Conservation (phyloP, 2,113 vertebrate genomes). For the Hypomesus transpacificus region DNA sequence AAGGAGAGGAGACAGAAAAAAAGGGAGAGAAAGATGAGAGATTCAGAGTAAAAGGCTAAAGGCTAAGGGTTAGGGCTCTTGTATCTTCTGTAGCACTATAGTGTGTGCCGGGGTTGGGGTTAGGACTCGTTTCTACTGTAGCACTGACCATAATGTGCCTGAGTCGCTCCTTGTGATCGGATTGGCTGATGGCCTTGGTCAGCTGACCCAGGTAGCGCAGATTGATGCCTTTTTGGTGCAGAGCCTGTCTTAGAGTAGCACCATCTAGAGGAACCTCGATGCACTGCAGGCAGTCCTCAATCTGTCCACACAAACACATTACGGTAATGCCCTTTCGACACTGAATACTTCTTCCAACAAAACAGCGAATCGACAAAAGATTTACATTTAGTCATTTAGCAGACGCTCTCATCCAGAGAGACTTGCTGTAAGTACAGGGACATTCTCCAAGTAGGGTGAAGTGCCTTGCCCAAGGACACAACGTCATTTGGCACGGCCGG, state of each 20-base stretch:
- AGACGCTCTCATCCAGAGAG: no score
- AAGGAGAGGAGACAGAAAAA: slow-evolving; percentile 14
- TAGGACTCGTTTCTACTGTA: neutral
- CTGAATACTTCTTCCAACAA: neutral
- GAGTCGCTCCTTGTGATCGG: slow-evolving; percentile 65
- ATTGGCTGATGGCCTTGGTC: slow-evolving; percentile 58
- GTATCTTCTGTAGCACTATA: neutral
- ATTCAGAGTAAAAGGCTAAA: neutral
- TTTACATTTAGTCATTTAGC: no score
- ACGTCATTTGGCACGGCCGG: no score
- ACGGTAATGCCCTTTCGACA: slow-evolving; percentile 3
- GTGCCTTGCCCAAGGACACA: no score
- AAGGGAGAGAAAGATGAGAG: neutral
- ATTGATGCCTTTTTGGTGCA: slow-evolving; percentile 76
- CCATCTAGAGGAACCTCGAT: slow-evolving; percentile 71
- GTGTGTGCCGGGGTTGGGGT: neutral
- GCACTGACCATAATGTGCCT: slow-evolving; percentile 71
- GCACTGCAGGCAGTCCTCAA: slow-evolving; percentile 65
- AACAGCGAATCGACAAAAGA: neutral
- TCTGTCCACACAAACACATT: slow-evolving; percentile 43
- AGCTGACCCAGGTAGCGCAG: slow-evolving; percentile 77
- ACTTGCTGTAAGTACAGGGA: no score
- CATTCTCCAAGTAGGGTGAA: no score
- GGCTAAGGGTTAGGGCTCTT: neutral
- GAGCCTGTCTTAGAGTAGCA: slow-evolving; percentile 64